Percentiles rank a stretch among this genome's conserved stretches.
Evolutionary conservation across 2,797 vertebrate species (phyloP).

Genomic region (Botia kubotai): DNA sequence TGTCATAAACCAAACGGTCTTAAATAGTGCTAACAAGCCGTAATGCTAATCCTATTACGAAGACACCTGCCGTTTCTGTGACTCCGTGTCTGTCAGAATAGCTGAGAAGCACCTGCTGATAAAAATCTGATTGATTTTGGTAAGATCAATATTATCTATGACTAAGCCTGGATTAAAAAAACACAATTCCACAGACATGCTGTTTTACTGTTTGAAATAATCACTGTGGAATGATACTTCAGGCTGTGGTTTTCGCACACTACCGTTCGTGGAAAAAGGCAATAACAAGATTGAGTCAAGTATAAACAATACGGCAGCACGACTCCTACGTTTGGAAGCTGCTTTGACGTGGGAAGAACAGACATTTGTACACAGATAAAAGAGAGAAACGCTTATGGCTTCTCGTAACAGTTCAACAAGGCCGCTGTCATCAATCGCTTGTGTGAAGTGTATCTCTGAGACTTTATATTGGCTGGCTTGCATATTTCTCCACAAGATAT

Average conservation of each 20-base stretch:
- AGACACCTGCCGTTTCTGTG: not conserved
- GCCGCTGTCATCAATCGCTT: conserved; percentile 25
- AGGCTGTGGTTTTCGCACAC: conserved; percentile 9
- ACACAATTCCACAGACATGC: conserved; percentile 5
- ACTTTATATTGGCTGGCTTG: conserved; percentile 24
- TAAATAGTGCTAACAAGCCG: not conserved
- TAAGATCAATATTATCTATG: conserved; percentile 3
- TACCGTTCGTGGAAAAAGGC: not conserved
- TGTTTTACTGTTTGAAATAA: not conserved
- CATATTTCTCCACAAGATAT: conserved; percentile 4
- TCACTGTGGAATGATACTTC: not conserved
- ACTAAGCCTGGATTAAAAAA: conserved; percentile 15
- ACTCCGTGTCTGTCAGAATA: not conserved
- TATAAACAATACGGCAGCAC: not conserved
- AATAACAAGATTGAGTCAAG: conserved; percentile 18
- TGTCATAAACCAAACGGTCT: not conserved
- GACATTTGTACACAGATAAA: not conserved
- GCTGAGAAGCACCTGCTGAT: conserved; percentile 5
- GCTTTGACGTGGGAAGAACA: conserved; percentile 6
- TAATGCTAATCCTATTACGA: not conserved
- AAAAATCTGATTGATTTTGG: conserved; percentile 6
- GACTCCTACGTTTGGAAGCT: conserved; percentile 23
- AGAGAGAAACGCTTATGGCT: conserved; percentile 21
- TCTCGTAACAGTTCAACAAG: not conserved
- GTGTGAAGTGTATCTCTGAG: conserved; percentile 8